These are phyloP conservation scores for Alces alces DNA, from an alignment of 2,113 vertebrate genomes.

Conservation along the genomic window DNA sequence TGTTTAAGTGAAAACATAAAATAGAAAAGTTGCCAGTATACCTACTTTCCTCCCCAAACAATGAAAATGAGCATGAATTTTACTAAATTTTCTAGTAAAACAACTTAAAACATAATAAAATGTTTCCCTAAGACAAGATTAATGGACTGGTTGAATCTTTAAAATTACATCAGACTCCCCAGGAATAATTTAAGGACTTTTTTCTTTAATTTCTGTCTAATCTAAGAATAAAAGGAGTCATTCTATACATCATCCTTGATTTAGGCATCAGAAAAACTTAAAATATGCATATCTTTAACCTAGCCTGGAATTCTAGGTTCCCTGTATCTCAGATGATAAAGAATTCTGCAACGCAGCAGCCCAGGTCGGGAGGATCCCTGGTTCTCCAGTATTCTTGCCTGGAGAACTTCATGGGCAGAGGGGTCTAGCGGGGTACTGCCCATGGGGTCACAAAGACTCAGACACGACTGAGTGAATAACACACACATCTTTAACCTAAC, in stretches of 20 bases:
- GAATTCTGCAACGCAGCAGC: neutral
- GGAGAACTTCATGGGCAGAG: neutral
- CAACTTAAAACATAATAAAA: conserved; percentile 18
- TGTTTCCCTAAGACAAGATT: neutral
- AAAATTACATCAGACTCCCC: neutral
- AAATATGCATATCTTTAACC: neutral
- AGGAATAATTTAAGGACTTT: neutral
- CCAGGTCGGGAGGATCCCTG: neutral
- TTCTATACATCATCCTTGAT: neutral
- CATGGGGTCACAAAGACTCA: neutral
- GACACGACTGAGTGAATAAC: neutral
- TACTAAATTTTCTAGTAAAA: conserved; percentile 30
- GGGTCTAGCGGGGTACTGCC: neutral
- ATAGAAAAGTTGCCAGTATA: neutral
- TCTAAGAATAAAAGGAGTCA: conserved; percentile 6
- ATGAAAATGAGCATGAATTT: neutral
- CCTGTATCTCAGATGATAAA: neutral
- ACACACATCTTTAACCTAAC: neutral
- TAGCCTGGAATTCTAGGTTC: neutral
- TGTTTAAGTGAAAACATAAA: neutral
- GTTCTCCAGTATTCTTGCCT: neutral
- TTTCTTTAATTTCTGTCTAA: neutral
- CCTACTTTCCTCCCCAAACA: neutral
- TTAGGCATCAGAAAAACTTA: neutral
- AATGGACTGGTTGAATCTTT: neutral